phyloP scores from a whole-genome alignment of 2,113 vertebrate species.

The Hippocampus mohnikei region DNA sequence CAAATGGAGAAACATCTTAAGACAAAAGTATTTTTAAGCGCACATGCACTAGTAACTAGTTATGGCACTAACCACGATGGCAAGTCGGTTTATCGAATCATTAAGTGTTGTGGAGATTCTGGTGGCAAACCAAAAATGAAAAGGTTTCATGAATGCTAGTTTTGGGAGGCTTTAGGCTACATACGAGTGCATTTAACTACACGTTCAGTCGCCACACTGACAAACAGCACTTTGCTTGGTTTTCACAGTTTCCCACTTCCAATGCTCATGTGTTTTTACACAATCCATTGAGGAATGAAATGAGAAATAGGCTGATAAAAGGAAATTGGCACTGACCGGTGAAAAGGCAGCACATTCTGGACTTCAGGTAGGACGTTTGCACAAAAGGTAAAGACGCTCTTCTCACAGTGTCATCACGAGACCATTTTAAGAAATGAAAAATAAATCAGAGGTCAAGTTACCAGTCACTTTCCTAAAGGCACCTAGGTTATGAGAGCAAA shows the following conservation, averaged over 20 bases:
- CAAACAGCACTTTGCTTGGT: constrained; percentile 66
- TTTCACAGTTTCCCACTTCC: constrained; percentile 62
- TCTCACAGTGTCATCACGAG: constrained; percentile 52
- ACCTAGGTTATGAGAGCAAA: constrained; percentile 29
- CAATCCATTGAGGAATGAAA: constrained; percentile 61
- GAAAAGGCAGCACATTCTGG: constrained; percentile 70
- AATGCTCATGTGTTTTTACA: constrained; percentile 51
- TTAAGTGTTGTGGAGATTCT: neutral
- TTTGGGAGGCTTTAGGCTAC: constrained; percentile 43
- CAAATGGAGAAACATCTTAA: neutral
- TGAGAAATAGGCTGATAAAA: constrained; percentile 46
- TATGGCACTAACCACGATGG: constrained; percentile 9
- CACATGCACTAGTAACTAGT: neutral
- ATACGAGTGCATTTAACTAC: constrained; percentile 39
- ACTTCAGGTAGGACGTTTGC: constrained; percentile 24
- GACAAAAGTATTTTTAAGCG: constrained; percentile 4
- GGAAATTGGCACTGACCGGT: constrained; percentile 72
- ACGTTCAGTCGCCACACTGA: constrained; percentile 34
- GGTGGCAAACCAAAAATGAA: constrained; percentile 17
- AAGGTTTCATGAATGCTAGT: constrained; percentile 33
- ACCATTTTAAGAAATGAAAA: constrained; percentile 28
- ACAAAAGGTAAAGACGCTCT: constrained; percentile 28
- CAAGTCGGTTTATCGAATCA: constrained; percentile 12
- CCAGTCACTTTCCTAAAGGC: constrained; percentile 41
- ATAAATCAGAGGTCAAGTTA: constrained; percentile 13